Base-by-base conservation (phyloP, 2,888 invertebrate genomes). In the Yponomeuta malinellus region DNA sequence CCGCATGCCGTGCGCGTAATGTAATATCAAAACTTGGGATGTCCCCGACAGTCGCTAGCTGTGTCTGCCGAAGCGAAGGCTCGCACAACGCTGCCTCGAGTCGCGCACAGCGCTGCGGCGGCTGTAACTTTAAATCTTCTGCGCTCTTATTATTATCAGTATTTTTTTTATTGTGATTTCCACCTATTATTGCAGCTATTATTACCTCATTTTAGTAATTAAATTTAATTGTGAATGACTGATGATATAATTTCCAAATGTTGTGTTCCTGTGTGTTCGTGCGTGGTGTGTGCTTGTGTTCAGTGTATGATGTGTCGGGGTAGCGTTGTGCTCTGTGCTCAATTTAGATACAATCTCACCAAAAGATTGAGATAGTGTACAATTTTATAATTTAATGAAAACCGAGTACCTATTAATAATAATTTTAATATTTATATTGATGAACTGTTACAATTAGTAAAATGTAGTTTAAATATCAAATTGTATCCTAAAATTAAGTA, bases 371-470 rank as follows among this genome's bases (percentile, higher is more conserved):
- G 88, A 88, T 89, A 91, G 88, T 88, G 87, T 88, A 90, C 87
- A 88, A 88, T 89, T 89, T 83, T 88, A 89, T 91, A 88, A 89
- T 89, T 89, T 89, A 90, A 90, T 87, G 84, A 89, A 85, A 89
- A 89, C 87, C 88, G 87, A 91, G 90, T 92, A 92, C 91, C 92
- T 91, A 90, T 89, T 87, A 88, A 88, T 89, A 84, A 86, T 89
- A 90, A 90, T 90, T 90, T 89, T 90, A 92, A 89, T 92, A 92
- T 92, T 92, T 91, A 90, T 91, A 91, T 88, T 88, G 89, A 89
- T 89, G 89, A 90, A 88, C 85, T 84, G 88, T 88, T 89, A 87
- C 89, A 90, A 86, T 82, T 83, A 80, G 78, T 78, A 80, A 81
- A 72, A 77, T 78, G 76, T 82, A 76, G 80, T 83, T 83, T 79